These are phyloP conservation scores for Petrocephalus schoutedeni DNA, from an alignment of 2,797 vertebrate species.

Conservation along the genomic window DNA sequence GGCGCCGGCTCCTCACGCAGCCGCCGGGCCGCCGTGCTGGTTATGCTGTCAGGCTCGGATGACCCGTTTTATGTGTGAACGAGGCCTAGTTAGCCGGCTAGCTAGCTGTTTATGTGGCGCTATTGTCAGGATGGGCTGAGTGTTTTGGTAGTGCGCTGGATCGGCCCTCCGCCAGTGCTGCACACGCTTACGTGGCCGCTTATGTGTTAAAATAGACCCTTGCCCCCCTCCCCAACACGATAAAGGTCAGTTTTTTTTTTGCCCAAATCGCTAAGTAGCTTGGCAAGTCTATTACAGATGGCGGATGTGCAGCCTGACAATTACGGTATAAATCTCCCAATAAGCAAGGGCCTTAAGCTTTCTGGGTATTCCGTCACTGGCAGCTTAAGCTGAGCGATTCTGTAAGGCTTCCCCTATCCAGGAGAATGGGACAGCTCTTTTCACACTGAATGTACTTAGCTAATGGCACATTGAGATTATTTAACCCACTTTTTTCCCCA, in stretches of 20 bases:
- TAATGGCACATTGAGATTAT: neutral
- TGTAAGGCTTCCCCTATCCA: neutral
- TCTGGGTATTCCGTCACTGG: neutral
- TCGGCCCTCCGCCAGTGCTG: neutral
- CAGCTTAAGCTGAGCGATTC: neutral
- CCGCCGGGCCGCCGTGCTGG: neutral
- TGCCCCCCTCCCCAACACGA: neutral
- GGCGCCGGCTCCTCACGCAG: neutral
- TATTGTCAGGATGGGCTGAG: slow-evolving; percentile 1
- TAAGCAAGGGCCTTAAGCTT: neutral
- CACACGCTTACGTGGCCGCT: neutral
- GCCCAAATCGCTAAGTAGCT: neutral
- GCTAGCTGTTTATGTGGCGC: neutral
- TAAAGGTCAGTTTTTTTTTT: neutral
- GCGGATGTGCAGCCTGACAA: neutral
- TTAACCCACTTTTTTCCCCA: neutral
- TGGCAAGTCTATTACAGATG: neutral
- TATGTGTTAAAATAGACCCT: slow-evolving; percentile 1
- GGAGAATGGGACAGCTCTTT: neutral
- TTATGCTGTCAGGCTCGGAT: neutral
- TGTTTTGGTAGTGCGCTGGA: neutral
- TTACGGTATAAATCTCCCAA: neutral
- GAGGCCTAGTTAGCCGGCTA: slow-evolving; percentile 9
- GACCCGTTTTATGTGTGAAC: neutral
- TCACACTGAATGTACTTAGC: neutral